Percentiles rank a stretch among this genome's conserved stretches.
These are phyloP conservation scores for Callorhinus ursinus DNA, from an alignment of 2,113 vertebrate genomes.

Conservation along the genomic window DNA sequence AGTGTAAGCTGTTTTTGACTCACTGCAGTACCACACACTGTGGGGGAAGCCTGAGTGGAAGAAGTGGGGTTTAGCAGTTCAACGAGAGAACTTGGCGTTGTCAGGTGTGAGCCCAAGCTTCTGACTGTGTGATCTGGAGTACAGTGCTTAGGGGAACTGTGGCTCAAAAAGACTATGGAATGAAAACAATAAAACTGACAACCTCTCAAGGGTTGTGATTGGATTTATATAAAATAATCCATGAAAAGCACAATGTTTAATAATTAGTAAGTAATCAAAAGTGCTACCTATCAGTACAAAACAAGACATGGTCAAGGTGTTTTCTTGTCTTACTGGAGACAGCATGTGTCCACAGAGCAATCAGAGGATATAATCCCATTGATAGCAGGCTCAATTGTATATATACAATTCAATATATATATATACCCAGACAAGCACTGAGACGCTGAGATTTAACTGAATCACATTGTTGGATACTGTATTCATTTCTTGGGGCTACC, in stretches of 20 bases:
- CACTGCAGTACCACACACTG: too few species aligned
- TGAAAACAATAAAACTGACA: background rate
- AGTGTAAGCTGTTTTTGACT: background rate
- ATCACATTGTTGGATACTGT: background rate
- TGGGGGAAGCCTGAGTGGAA: background rate
- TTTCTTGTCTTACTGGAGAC: background rate
- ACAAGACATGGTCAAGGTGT: background rate
- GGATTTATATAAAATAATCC: background rate
- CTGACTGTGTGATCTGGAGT: background rate
- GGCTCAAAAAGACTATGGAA: background rate
- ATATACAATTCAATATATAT: background rate
- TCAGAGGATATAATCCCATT: background rate
- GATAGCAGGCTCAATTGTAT: background rate
- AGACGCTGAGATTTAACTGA: background rate
- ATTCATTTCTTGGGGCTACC: background rate
- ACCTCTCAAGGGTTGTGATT: background rate
- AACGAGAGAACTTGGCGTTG: background rate
- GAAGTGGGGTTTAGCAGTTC: background rate
- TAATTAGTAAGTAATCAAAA: background rate
- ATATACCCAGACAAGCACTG: background rate
- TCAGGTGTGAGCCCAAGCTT: background rate
- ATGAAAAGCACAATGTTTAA: background rate
- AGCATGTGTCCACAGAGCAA: background rate
- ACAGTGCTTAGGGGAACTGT: background rate
- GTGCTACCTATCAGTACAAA: background rate